A percentile compares a stretch with the other conserved stretches of the same genome.
These are phyloP conservation scores for Polyploca ridens DNA, from an alignment of 2,888 invertebrate species.

Conservation along the genomic window DNA sequence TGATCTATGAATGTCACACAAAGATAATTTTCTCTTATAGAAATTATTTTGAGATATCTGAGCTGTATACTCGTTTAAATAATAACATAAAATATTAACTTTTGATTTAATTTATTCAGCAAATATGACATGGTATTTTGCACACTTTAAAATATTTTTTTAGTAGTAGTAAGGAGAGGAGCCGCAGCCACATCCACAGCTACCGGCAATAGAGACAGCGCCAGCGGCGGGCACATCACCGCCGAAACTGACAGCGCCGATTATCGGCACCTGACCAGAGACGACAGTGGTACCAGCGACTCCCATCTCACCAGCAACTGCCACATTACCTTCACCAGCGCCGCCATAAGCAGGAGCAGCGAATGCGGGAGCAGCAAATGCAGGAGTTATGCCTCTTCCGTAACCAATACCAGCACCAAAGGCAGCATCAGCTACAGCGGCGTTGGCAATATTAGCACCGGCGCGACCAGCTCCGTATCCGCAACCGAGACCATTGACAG, in stretches of 20 bases:
- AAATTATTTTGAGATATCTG: too few species aligned
- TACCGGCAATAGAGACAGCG: conserved; percentile 28
- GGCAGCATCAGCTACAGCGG: conserved; percentile 11
- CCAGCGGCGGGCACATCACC: conserved; percentile 33
- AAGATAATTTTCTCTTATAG: too few species aligned
- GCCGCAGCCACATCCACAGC: conserved; percentile 29
- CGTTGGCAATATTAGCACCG: conserved; percentile 16
- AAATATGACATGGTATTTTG: too few species aligned
- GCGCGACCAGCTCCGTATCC: conserved; percentile 15
- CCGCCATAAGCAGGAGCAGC: conserved; percentile 36
- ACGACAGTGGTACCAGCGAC: conserved; percentile 44
- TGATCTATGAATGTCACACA: too few species aligned
- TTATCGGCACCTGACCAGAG: conserved; percentile 43
- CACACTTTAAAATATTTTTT: neutral
- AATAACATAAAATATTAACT: too few species aligned
- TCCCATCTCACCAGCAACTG: conserved; percentile 43
- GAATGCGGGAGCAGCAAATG: conserved; percentile 5
- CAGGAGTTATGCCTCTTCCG: too few species aligned
- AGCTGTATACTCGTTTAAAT: too few species aligned
- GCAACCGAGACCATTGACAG: conserved; percentile 8
- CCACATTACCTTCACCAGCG: conserved; percentile 41
- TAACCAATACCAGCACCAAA: conserved; percentile 10
- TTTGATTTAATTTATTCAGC: too few species aligned
- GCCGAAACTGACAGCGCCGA: conserved; percentile 39
- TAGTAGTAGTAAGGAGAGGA: conserved; percentile 14